phyloP scores from a whole-genome alignment of 1,140 invertebrate genomes.

The Yoshiicerus persimilis region DNA sequence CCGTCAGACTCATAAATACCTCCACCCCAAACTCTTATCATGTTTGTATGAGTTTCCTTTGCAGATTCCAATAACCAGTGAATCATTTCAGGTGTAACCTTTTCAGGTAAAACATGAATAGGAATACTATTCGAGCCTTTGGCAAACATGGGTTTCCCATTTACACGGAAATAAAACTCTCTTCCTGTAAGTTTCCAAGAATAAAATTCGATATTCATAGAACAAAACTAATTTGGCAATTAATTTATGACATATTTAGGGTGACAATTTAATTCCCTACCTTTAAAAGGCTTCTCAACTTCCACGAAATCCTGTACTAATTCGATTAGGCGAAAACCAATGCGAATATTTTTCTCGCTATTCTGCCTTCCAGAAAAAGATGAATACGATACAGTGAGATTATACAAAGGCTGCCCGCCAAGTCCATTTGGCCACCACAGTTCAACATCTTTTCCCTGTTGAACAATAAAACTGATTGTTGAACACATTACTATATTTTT shows the following conservation, averaged over 20 bases:
- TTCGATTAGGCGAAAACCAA: constrained; percentile 87
- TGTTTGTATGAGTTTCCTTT: constrained; percentile 84
- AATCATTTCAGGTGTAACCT: constrained; percentile 58
- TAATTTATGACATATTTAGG: background rate
- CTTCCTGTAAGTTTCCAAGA: constrained; percentile 59
- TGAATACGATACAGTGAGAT: background rate
- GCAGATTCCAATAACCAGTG: constrained; percentile 69
- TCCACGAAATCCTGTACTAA: constrained; percentile 68
- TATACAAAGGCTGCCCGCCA: constrained; percentile 65
- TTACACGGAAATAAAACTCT: constrained; percentile 87
- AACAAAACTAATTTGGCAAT: background rate
- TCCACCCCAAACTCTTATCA: constrained; percentile 96
- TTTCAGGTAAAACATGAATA: constrained; percentile 80
- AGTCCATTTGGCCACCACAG: background rate
- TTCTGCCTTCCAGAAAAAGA: background rate
- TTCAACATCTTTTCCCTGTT: constrained; percentile 53
- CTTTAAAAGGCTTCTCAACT: constrained; percentile 55
- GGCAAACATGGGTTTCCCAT: constrained; percentile 83
- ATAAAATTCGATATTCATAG: background rate
- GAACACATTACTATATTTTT: background rate
- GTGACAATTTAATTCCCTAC: constrained; percentile 52
- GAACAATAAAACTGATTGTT: no score
- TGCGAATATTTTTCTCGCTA: constrained; percentile 55
- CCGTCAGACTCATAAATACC: constrained; percentile 84
- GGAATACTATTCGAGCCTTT: constrained; percentile 98